Evolutionary conservation across 1,140 invertebrate genomes (phyloP), one percentile per base, ranked within the genome.

Genomic region (Solenopsis invicta): DNA sequence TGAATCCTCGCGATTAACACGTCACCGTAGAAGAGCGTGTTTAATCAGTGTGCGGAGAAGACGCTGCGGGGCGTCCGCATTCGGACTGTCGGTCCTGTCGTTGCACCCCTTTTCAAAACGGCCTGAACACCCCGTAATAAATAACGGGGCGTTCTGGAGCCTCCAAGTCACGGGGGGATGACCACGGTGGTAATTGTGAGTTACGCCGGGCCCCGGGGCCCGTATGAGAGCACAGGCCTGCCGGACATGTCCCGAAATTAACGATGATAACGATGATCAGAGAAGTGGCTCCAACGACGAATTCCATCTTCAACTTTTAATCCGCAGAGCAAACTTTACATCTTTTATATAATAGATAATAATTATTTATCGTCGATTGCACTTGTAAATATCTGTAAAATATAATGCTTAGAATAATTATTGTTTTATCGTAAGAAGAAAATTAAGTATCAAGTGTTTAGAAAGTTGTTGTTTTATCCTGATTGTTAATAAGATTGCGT

Each of bases 1-100:
- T 94, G 93, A 93, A 94, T 93, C 87, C 93, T 92, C 87, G 90
- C 93, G 93, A 94, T 94, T 94, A 94, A 94, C 92, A 93, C 93
- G 92, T 94, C 93, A 94, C 89, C 89, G 93, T 92, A 92, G 93
- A 93, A 93, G 93, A 94, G 90, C 93, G 93, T 93, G 92, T 94
- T 94, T 94, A 94, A 94, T 94, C 93, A 94, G 92, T 91, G 91
- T 89, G 92, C 89, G 92, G 91, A 90, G 93, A 93, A 92, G 87
- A 92, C 93, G 91, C 93, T 93, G 92, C 93, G 91, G 93, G 93
- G 93, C 93, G 93, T 93, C 93, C 92, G 88, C 91, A 92, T 93
- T 93, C 92, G 89, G 92, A 90, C 85, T 74, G 84, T 84, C 78
- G 91, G 81, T 50, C 86, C 90, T 90, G 90, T 92, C 92, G 82